Evolutionary conservation across 2,888 invertebrate genomes (phyloP), one percentile per base, ranked within the genome.

Genomic region (Pandemis heparana): DNA sequence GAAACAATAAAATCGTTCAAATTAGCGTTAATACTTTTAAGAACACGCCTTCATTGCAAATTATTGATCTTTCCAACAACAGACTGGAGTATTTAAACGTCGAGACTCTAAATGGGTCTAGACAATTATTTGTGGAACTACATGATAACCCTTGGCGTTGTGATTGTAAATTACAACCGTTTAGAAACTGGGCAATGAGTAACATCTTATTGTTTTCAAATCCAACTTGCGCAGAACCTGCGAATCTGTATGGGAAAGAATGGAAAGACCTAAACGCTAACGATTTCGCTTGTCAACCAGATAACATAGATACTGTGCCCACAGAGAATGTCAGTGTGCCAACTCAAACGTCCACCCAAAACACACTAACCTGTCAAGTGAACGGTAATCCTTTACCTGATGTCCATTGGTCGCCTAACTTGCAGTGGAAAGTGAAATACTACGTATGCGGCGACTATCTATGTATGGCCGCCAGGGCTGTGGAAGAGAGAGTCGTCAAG

Each of bases 71-170:
- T 75, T 96, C 96, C 77, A 95, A 96, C 53, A 98, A 98, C 86
- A 96, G 95, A 81, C 90, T 98, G 70, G 96, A 96, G 69, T 95
- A 95, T 69, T 88, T 98, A 65, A 95, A 95, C 81, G 92, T 95
- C 62, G 96, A 96, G 75, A 95, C 96, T 8, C 95, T 97, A 74
- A 94, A 95, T 71, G 95, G 95, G 46, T 89, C 98, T 68, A 94
- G 95, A 1, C 88, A 98, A 69, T 95, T 39, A 97, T 97, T 81
- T 91, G n/a, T 98, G 60, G 96, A 96, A 70, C 93, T 98, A 0
- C 96, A 96, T 77, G 96, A 96, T 76, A 98, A 98, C 86, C 97
- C 97, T 0, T 98, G 98, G 98, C 95, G 96, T 75, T 98, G 98
- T 85, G 97, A 98, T 84, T 98, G 98, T 83, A 96, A 96, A 77